These are phyloP conservation scores for Trichechus manatus DNA, from an alignment of 2,113 vertebrate species.

Conservation along the genomic window DNA sequence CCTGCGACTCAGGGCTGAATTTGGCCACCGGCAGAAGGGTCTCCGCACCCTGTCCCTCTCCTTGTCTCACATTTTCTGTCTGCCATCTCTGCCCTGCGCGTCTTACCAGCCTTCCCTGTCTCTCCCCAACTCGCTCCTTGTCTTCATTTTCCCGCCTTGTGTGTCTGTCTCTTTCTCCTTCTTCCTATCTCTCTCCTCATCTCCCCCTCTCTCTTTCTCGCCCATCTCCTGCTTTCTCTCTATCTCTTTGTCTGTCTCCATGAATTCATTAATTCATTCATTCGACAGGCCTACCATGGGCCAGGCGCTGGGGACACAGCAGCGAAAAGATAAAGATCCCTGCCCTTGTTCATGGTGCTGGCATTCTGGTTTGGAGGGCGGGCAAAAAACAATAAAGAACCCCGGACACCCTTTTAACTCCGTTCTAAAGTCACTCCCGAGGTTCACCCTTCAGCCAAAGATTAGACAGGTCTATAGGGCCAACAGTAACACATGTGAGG, in stretches of 20 bases:
- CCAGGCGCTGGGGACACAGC: not conserved
- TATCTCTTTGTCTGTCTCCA: not conserved
- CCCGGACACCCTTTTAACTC: no score
- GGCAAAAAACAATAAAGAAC: not conserved
- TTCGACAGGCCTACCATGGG: not conserved
- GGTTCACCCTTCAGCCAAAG: no score
- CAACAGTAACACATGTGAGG: no score
- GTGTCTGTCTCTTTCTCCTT: not conserved
- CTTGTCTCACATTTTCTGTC: not conserved
- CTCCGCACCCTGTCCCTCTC: not conserved
- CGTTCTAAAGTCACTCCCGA: no score
- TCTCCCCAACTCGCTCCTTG: not conserved
- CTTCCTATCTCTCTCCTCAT: not conserved
- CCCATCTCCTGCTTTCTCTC: not conserved
- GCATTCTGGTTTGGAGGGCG: not conserved
- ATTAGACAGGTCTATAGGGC: no score
- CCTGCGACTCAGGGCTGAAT: not conserved
- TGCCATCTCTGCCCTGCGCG: not conserved
- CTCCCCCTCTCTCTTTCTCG: not conserved
- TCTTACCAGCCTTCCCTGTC: not conserved
- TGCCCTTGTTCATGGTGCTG: not conserved
- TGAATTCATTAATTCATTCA: not conserved
- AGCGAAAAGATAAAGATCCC: not conserved
- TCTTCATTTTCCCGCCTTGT: not conserved
- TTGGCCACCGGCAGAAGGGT: accelerated